phyloP scores from a whole-genome alignment of 2,888 invertebrate genomes.

The Drosophila recens region DNA sequence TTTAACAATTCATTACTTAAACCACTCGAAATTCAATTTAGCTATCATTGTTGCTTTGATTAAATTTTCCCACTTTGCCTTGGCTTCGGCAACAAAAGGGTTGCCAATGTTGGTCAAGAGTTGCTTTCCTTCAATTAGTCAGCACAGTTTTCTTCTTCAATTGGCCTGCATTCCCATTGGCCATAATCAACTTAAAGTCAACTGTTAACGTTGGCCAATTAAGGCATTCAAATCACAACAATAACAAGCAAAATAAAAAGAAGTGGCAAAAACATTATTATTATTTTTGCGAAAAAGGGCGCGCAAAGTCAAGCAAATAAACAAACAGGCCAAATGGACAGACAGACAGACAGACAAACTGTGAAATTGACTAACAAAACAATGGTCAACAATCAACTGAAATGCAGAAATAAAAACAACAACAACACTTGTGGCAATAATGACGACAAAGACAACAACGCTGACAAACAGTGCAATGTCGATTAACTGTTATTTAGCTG shows the following conservation, averaged over 20 bases:
- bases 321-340: slow-evolving; percentile 48
- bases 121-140: slow-evolving; percentile 13
- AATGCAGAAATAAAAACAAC: slow-evolving; percentile 25
- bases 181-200: slow-evolving; percentile 12
- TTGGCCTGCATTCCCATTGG: slow-evolving; percentile 1
- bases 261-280: slow-evolving; percentile 32
- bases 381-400: slow-evolving; percentile 62
- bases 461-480: slow-evolving; percentile 67
- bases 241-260: slow-evolving; percentile 28
- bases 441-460: slow-evolving; percentile 33
- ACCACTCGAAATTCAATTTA: not conserved
- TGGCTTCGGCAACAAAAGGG: not conserved
- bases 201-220: slow-evolving; percentile 61
- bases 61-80: slow-evolving; percentile 1
- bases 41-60: not conserved
- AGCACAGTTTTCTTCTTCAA: not conserved
- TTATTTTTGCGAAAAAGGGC: slow-evolving; percentile 34
- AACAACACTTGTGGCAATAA: slow-evolving; percentile 25
- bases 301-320: slow-evolving; percentile 61
- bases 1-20: not conserved
- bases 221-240: slow-evolving; percentile 55
- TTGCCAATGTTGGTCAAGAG: slow-evolving; percentile 13
- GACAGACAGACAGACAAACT: slow-evolving; percentile 41
- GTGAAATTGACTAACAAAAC: slow-evolving; percentile 43
- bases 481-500: slow-evolving; percentile 80